Base-by-base conservation (phyloP, 2,888 invertebrate species). In the Cephonodes hylas region DNA sequence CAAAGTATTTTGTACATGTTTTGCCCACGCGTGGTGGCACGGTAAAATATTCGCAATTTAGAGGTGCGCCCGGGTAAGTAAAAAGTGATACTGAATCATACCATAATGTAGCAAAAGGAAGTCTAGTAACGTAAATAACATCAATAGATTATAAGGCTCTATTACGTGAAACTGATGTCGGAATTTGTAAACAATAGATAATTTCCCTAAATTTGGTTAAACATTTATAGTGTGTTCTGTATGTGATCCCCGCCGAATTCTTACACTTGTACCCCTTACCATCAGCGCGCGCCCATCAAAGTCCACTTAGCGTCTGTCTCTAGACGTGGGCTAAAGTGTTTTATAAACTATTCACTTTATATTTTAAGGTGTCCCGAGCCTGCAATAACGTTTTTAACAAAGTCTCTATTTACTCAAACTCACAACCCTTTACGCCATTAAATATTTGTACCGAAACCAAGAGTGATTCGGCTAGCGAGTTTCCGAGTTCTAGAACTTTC, bases 221-320 rank as follows among this genome's bases (percentile, higher is more conserved):
- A n/a, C n/a, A n/a, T n/a, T 13, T 34, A 6, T 10, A 34, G 8
- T 34, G 13, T 34, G 34, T 34, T 13, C 3, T 38, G 3, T n/a
- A 3, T 18, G 0, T 3, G n/a, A n/a, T n/a, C 15, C 15, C 31
- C 25, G 48, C 48, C 38, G 7, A 1, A 2, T 58, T 42, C 60
- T 45, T 7, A 18, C 45, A n/a, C 58, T 67, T 66, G 22, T 0
- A 53, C 53, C 42, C 13, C 4, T 7, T 45, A 31, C 71, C 75
- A 75, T 75, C 76, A 75, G 74, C 67, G 65, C 61, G 58, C 64
- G 59, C 66, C 70, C 75, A 74, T 75, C 75, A 75, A 73, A 76
- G 68, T 74, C 71, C 72, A 81, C 78, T 82, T 81, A 82, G 75
- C 73, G 74, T 79, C 75, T 78, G 75, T 72, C 74, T 69, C 70